Conservation (phyloP, 1,140 invertebrate species). For the Stegodyphus dumicola region DNA sequence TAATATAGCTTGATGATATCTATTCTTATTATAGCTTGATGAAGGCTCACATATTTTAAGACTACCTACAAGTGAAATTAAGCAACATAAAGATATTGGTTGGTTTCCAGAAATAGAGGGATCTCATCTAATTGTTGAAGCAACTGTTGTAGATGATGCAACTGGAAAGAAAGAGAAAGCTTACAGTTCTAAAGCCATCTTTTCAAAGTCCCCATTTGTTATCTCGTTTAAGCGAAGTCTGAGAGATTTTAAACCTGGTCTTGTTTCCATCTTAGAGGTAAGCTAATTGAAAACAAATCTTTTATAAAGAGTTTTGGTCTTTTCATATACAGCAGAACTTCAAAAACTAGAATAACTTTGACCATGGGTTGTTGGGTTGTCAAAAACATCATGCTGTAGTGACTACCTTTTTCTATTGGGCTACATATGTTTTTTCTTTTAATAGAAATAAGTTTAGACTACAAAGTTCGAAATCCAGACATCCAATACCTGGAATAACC, state of each 20-base stretch:
- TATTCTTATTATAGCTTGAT: slow-evolving; percentile 17
- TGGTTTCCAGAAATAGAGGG: slow-evolving; percentile 65
- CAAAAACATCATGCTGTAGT: too few relatives aligned
- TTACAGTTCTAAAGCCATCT: slow-evolving; percentile 63
- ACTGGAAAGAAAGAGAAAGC: slow-evolving; percentile 66
- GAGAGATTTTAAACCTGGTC: slow-evolving; percentile 66
- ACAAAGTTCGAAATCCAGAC: too few relatives aligned
- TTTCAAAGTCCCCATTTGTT: slow-evolving; percentile 65
- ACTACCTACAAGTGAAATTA: slow-evolving; percentile 60
- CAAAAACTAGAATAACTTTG: too few relatives aligned
- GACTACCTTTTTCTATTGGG: too few relatives aligned
- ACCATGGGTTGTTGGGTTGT: too few relatives aligned
- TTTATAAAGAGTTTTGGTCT: not conserved
- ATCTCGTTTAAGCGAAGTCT: slow-evolving; percentile 65
- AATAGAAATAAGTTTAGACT: too few relatives aligned
- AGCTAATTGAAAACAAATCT: slow-evolving; percentile 12
- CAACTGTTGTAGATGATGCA: slow-evolving; percentile 66
- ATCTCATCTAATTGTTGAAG: slow-evolving; percentile 66
- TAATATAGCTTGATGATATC: not conserved
- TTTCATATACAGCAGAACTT: not conserved
- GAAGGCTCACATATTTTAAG: slow-evolving; percentile 55
- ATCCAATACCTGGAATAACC: too few relatives aligned
- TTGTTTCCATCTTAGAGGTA: slow-evolving; percentile 66
- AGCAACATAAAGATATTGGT: slow-evolving; percentile 61
- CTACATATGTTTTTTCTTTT: too few relatives aligned